These are phyloP conservation scores for Stenurella melanura DNA, from an alignment of 2,888 invertebrate species.

Conservation along the genomic window DNA sequence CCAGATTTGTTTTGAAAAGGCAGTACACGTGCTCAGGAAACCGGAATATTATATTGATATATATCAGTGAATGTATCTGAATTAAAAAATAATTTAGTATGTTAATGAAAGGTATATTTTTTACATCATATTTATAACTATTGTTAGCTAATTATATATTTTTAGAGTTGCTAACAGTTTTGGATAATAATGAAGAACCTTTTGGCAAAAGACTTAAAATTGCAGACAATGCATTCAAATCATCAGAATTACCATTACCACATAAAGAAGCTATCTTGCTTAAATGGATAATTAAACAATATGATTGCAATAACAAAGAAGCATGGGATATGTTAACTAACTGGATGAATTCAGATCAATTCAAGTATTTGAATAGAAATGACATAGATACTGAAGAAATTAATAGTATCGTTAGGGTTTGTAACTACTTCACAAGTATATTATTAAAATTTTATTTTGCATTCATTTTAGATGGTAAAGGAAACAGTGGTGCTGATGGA, in stretches of 20 bases:
- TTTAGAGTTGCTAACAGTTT: conserved; percentile 62
- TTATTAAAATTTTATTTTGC: not conserved
- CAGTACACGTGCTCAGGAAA: not conserved
- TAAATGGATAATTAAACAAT: conserved; percentile 60
- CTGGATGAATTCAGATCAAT: conserved; percentile 63
- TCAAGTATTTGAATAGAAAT: conserved; percentile 61
- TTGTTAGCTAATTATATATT: conserved; percentile 26
- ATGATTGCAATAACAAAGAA: conserved; percentile 45
- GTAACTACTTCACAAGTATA: not conserved
- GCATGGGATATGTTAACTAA: conserved; percentile 58
- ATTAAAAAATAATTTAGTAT: not conserved
- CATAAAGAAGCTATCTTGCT: conserved; percentile 63
- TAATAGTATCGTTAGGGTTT: conserved; percentile 50
- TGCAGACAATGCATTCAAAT: conserved; percentile 66
- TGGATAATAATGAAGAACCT: conserved; percentile 63
- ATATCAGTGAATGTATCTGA: not conserved
- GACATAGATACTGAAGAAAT: conserved; percentile 63
- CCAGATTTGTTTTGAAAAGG: not conserved
- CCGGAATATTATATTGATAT: too few species aligned
- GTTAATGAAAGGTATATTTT: not conserved
- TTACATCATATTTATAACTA: not conserved
- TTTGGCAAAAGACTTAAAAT: conserved; percentile 65
- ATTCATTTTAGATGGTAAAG: conserved; percentile 40
- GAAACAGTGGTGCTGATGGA: conserved; percentile 25
- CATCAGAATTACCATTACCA: conserved; percentile 57